These are phyloP conservation scores for Gallirallus australis DNA, from an alignment of 2,797 vertebrate genomes.

Conservation along the genomic window DNA sequence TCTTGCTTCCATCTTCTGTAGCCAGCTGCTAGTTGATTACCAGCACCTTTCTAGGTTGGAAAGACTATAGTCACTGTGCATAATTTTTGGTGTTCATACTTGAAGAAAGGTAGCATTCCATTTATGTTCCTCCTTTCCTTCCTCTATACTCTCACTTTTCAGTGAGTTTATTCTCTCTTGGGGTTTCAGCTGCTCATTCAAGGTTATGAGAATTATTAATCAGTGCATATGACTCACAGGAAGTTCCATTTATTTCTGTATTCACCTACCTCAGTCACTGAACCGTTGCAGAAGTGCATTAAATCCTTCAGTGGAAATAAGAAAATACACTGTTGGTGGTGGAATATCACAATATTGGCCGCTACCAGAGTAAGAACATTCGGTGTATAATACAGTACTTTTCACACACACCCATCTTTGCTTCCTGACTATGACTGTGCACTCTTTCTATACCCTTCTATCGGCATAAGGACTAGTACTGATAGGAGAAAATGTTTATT, in stretches of 20 bases:
- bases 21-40: neutral
- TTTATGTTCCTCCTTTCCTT: neutral
- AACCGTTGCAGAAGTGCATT: neutral
- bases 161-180: slow-evolving; percentile 22
- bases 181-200: slow-evolving; percentile 13
- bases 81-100: neutral
- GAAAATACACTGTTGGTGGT: neutral
- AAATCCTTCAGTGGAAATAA: neutral
- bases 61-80: neutral
- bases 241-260: slow-evolving; percentile 30
- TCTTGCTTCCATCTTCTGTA: neutral
- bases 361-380: neutral
- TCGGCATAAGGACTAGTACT: neutral
- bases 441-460: neutral
- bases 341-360: neutral
- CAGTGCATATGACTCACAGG: neutral
- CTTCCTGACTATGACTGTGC: neutral
- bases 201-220: slow-evolving; percentile 18
- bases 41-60: neutral
- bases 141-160: neutral
- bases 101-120: neutral
- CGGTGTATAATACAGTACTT: neutral
- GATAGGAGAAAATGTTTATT: neutral
- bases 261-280: slow-evolving; percentile 5
- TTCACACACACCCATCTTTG: neutral